Evolutionary conservation across 2,888 invertebrate species (phyloP).

Genomic region (Hyalella azteca): DNA sequence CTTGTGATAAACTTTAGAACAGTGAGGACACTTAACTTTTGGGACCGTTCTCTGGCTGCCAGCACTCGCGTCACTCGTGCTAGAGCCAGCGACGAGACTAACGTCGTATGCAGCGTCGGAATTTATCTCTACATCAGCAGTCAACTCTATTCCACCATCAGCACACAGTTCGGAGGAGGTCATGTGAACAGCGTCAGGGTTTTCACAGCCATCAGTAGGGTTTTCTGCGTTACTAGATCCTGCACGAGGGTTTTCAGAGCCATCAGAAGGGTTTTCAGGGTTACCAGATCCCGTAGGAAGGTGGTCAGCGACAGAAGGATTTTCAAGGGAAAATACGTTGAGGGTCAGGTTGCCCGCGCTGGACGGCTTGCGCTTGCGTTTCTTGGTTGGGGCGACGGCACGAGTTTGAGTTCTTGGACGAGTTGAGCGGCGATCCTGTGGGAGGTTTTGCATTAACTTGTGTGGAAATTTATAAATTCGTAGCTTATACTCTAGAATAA

Average conservation of each 20-base stretch:
- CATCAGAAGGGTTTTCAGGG: no score
- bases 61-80: not conserved
- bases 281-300: no score
- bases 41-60: not conserved
- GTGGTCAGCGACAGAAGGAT: no score
- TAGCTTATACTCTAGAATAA: not conserved
- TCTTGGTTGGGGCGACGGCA: not conserved
- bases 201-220: not conserved
- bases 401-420: not conserved
- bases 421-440: conserved; percentile 4
- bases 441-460: not conserved
- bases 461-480: not conserved
- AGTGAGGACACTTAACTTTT: conserved; percentile 34
- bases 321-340: no score
- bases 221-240: not conserved
- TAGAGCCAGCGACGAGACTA: not conserved
- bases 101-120: not conserved
- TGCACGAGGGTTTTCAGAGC: no score
- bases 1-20: conserved; percentile 27
- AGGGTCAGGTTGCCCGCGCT: no score
- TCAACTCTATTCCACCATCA: not conserved
- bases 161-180: not conserved
- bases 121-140: not conserved
- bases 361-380: not conserved
- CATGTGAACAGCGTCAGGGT: not conserved